Evolutionary conservation across 1,140 invertebrate genomes (phyloP).

Genomic region (Ditylenchus dipsaci): DNA sequence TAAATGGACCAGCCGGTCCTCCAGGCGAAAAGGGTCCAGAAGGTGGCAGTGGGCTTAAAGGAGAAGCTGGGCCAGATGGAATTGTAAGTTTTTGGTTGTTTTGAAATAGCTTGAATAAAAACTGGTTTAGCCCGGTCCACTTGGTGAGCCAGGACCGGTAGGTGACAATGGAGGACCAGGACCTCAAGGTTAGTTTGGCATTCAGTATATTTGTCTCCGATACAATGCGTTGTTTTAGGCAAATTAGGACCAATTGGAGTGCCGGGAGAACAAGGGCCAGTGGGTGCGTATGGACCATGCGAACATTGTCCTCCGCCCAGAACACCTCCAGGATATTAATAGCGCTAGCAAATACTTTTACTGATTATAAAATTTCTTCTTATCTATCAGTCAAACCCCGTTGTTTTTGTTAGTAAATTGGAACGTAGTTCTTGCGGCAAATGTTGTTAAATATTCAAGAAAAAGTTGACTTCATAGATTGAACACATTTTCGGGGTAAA

Average conservation of each 20-base stretch:
- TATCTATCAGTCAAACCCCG: too few relatives aligned
- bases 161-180: neutral
- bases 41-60: neutral
- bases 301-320: conserved; percentile 6
- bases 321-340: conserved; percentile 5
- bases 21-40: neutral
- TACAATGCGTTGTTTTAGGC: neutral
- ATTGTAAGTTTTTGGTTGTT: neutral
- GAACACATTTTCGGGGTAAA: too few relatives aligned
- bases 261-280: neutral
- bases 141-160: neutral
- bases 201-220: neutral
- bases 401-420: too few relatives aligned
- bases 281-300: neutral
- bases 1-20: conserved; percentile 3
- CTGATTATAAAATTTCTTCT: too few relatives aligned
- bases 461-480: too few relatives aligned
- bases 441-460: too few relatives aligned
- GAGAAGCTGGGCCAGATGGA: neutral
- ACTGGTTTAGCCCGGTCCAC: neutral
- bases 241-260: conserved; percentile 5
- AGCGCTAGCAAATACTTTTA: too few relatives aligned
- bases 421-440: too few relatives aligned
- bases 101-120: neutral
- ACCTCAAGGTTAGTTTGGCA: neutral